Conservation (phyloP, 64 coral and sea anemone species). For the Catalaphyllia jardinei region DNA sequence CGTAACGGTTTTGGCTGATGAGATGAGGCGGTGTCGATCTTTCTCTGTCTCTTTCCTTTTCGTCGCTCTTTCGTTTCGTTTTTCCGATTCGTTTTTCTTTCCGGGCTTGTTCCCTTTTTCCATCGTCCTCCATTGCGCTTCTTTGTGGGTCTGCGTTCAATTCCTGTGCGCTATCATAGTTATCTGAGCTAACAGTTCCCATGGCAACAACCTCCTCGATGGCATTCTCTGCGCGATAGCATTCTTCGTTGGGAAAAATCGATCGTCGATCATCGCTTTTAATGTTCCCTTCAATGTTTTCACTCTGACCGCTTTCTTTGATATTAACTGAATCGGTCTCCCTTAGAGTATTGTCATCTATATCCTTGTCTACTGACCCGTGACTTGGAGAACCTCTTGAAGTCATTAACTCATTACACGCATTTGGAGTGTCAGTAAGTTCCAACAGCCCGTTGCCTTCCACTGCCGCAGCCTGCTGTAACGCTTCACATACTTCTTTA, state of each 20-base stretch:
- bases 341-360: neutral
- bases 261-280: neutral
- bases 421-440: neutral
- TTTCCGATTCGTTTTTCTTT: conserved; percentile 80
- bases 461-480: neutral
- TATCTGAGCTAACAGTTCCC: conserved; percentile 53
- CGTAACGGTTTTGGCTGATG: conserved; percentile 92
- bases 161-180: conserved; percentile 74
- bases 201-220: conserved; percentile 10
- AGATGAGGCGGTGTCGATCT: conserved; percentile 88
- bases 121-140: conserved; percentile 63
- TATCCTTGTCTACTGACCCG: neutral
- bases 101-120: conserved; percentile 52
- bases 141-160: conserved; percentile 51
- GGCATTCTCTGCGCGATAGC: neutral
- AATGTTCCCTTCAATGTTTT: neutral
- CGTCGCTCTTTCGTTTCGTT: conserved; percentile 78
- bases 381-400: neutral
- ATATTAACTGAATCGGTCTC: neutral
- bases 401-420: neutral
- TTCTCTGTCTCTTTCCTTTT: conserved; percentile 75
- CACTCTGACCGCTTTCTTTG: neutral
- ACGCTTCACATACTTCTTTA: neutral
- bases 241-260: conserved; percentile 4
- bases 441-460: neutral